phyloP scores from a whole-genome alignment of 30 jellyfish, hydroid and myxozoan genomes.

The Calvadosia cruxmelitensis region DNA sequence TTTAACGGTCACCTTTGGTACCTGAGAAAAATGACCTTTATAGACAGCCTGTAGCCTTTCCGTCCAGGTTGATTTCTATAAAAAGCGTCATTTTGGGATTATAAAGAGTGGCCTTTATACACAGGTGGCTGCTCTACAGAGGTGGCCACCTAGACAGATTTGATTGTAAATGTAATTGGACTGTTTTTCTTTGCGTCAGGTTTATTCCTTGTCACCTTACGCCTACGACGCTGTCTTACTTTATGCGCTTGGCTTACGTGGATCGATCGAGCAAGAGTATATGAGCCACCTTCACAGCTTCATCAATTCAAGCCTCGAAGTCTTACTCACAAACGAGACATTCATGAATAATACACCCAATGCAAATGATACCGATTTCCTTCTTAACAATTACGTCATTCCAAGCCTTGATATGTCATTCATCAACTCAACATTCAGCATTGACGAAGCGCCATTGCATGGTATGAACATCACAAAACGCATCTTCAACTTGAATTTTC shows the following conservation, averaged over 20 bases:
- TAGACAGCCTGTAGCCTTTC: too few relatives aligned
- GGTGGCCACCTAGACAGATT: too few relatives aligned
- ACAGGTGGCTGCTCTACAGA: too few relatives aligned
- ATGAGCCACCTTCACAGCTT: constrained; percentile 8
- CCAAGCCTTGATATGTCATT: constrained; percentile 12
- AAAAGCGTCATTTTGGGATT: too few relatives aligned
- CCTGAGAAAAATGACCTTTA: too few relatives aligned
- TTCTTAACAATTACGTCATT: constrained; percentile 32
- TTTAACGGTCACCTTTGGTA: too few relatives aligned
- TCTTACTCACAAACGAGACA: constrained; percentile 6
- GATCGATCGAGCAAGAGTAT: constrained; percentile 9
- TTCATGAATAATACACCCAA: constrained; percentile 15
- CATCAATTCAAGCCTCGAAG: constrained; percentile 12
- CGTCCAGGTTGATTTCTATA: too few relatives aligned
- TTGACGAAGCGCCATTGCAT: constrained; percentile 7
- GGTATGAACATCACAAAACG: constrained; percentile 23
- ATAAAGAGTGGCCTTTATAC: too few relatives aligned
- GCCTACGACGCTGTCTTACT: constrained; percentile 53
- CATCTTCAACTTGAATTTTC: constrained; percentile 18
- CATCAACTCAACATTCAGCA: constrained; percentile 12
- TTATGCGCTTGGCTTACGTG: constrained; percentile 16
- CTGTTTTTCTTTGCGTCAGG: too few relatives aligned
- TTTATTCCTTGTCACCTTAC: constrained; percentile 29
- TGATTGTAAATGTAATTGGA: too few relatives aligned
- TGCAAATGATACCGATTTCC: constrained; percentile 16